A percentile compares a stretch with the other conserved stretches of the same genome.
Evolutionary conservation across 2,888 invertebrate species (phyloP).

Genomic region (Ceriagrion tenellum): DNA sequence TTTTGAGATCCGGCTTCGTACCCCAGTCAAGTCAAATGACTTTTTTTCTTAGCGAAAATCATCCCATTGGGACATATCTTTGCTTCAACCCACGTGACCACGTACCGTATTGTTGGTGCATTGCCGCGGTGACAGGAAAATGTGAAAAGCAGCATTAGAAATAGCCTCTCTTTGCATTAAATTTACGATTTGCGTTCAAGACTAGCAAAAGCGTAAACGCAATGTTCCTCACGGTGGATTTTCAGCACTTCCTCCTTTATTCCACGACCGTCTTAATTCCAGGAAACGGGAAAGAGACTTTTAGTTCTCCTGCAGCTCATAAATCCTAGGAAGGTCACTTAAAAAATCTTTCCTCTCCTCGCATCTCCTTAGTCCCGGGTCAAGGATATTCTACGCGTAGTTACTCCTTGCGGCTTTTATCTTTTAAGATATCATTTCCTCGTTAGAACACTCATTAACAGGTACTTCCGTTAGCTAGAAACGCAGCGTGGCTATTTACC

Average conservation of each 20-base stretch:
- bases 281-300: not conserved
- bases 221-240: not conserved
- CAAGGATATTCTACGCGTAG: constrained; percentile 1
- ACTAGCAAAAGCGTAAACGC: not conserved
- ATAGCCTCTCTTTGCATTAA: not conserved
- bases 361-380: not conserved
- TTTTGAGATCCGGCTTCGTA: too few relatives aligned
- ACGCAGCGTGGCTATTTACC: not conserved
- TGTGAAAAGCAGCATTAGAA: too few relatives aligned
- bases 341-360: not conserved
- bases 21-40: too few relatives aligned
- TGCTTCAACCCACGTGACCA: too few relatives aligned
- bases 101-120: too few relatives aligned
- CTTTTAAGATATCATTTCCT: constrained; percentile 41
- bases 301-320: not conserved
- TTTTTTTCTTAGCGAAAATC: too few relatives aligned
- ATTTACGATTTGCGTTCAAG: not conserved
- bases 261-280: not conserved
- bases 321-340: not conserved
- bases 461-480: not conserved
- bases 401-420: constrained; percentile 20
- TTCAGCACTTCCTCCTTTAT: not conserved
- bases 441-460: not conserved
- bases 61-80: too few relatives aligned
- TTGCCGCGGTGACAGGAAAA: too few relatives aligned